A percentile compares a stretch with the other conserved stretches of the same genome.
Evolutionary conservation across 2,888 invertebrate genomes (phyloP).

Genomic region (Bombylius discolor): DNA sequence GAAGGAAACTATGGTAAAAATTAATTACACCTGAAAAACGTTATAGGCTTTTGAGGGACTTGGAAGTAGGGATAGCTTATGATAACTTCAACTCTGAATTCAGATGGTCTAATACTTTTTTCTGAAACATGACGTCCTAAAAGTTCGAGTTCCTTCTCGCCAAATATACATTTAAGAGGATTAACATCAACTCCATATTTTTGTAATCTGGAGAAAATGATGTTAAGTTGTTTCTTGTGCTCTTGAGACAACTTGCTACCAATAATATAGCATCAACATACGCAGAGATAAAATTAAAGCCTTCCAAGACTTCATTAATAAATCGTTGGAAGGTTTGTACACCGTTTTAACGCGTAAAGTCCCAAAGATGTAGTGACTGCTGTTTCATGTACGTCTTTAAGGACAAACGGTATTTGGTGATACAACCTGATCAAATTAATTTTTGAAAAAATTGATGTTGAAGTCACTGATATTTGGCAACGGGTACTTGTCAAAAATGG

Average conservation of each 20-base stretch:
- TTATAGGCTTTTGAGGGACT: neutral
- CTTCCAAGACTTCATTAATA: constrained; percentile 16
- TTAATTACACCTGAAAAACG: neutral
- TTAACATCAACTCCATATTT: constrained; percentile 16
- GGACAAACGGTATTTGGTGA: too few species aligned
- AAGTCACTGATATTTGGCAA: too few species aligned
- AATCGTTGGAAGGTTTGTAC: constrained; percentile 23
- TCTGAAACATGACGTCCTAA: neutral
- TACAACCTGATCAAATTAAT: too few species aligned
- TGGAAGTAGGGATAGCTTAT: neutral
- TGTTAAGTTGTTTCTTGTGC: constrained; percentile 14
- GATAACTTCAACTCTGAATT: neutral
- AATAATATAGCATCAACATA: constrained; percentile 20
- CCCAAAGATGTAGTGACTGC: constrained; percentile 26
- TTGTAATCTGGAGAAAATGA: constrained; percentile 9
- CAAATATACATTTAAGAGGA: constrained; percentile 9
- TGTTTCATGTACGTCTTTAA: too few species aligned
- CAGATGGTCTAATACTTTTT: neutral
- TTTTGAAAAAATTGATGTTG: too few species aligned
- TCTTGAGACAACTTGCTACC: constrained; percentile 16
- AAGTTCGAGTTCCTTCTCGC: neutral
- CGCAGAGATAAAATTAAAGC: constrained; percentile 13
- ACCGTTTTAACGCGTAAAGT: constrained; percentile 20
- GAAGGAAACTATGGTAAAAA: neutral
- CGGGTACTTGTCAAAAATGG: constrained; percentile 15